These are phyloP conservation scores for Idaea dimidiata DNA, from an alignment of 2,888 invertebrate species.

Conservation along the genomic window DNA sequence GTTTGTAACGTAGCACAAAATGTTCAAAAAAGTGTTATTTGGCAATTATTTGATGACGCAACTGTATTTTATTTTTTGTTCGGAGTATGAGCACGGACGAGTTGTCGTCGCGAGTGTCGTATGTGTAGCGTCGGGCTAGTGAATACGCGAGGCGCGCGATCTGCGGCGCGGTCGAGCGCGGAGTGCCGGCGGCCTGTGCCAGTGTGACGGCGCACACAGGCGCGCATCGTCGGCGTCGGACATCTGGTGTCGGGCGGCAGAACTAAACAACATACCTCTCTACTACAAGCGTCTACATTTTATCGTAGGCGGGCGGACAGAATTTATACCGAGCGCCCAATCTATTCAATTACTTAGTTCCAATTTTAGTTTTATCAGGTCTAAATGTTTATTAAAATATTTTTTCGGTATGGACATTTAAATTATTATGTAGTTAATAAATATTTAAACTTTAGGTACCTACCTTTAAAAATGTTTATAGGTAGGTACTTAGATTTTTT, in stretches of 20 bases:
- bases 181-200: conserved; percentile 70
- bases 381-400: background rate
- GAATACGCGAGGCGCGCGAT: conserved; percentile 68
- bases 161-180: conserved; percentile 77
- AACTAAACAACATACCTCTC: conserved; percentile 38
- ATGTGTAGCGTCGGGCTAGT: conserved; percentile 46
- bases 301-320: conserved; percentile 53
- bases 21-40: conserved; percentile 34
- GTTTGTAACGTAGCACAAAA: conserved; percentile 37
- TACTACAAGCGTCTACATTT: conserved; percentile 33
- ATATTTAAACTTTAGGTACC: too few relatives aligned
- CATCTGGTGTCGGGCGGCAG: conserved; percentile 73
- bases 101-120: conserved; percentile 67
- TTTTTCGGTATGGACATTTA: too few relatives aligned
- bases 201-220: conserved; percentile 68
- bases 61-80: conserved; percentile 55
- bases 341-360: conserved; percentile 7
- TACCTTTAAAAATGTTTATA: too few relatives aligned
- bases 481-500: too few relatives aligned
- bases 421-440: too few relatives aligned
- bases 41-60: conserved; percentile 44
- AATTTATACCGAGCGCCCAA: conserved; percentile 27
- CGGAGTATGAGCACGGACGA: conserved; percentile 39
- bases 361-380: conserved; percentile 4
- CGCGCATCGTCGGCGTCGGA: conserved; percentile 48